A percentile compares a stretch with the other conserved stretches of the same genome.
Evolutionary conservation across 2,888 invertebrate species (phyloP).

Genomic region (Sesia apiformis): DNA sequence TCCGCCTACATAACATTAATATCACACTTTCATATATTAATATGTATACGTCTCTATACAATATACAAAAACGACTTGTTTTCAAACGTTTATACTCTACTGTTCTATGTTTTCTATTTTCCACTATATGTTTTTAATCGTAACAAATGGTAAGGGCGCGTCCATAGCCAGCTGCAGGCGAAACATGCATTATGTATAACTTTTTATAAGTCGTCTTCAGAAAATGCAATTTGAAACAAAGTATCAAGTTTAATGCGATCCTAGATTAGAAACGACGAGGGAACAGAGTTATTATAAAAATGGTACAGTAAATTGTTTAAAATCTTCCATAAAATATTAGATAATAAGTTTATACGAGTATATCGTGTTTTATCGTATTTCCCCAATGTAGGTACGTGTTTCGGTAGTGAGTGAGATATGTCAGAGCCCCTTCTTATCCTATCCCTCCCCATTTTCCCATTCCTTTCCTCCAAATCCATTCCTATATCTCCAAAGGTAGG

Average conservation of each 20-base stretch:
- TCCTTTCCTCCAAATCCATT: too few species aligned
- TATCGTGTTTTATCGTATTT: too few species aligned
- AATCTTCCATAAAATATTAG: not conserved
- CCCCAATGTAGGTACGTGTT: too few species aligned
- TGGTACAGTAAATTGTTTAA: not conserved
- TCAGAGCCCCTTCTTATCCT: too few species aligned
- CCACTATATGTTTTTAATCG: too few species aligned
- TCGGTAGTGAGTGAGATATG: too few species aligned
- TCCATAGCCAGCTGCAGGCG: slow-evolving; percentile 50
- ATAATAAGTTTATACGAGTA: too few species aligned
- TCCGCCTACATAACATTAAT: too few species aligned
- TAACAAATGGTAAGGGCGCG: slow-evolving; percentile 22
- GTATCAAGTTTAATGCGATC: slow-evolving; percentile 70
- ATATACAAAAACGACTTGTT: not conserved
- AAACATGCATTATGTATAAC: slow-evolving; percentile 68
- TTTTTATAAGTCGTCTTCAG: slow-evolving; percentile 60
- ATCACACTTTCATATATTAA: not conserved
- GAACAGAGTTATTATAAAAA: slow-evolving; percentile 21
- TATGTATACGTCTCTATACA: not conserved
- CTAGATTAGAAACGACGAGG: slow-evolving; percentile 55
- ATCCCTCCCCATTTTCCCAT: too few species aligned
- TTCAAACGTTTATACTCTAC: not conserved
- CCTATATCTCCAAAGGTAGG: too few species aligned
- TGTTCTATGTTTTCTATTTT: not conserved
- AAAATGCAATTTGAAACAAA: slow-evolving; percentile 71